These are phyloP conservation scores for Endotricha flammealis DNA, from an alignment of 2,888 invertebrate genomes.

Conservation along the genomic window DNA sequence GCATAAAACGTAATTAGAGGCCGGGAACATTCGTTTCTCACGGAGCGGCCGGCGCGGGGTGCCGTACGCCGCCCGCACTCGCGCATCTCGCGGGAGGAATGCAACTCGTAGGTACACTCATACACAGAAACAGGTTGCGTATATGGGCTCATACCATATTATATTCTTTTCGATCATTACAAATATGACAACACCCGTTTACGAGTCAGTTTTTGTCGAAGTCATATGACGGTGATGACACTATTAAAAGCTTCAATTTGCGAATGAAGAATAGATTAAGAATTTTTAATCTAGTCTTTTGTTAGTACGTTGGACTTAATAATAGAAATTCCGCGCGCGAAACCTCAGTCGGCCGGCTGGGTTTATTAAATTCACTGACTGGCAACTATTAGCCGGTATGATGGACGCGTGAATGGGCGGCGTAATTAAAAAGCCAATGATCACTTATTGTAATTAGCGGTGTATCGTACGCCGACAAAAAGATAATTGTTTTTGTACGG, in stretches of 20 bases:
- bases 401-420: constrained; percentile 68
- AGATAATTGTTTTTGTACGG: constrained; percentile 70
- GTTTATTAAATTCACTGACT: constrained; percentile 75
- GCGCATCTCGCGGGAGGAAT: constrained; percentile 34
- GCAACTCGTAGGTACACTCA: constrained; percentile 2
- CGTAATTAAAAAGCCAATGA: constrained; percentile 72
- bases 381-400: constrained; percentile 66
- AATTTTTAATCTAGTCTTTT: constrained; percentile 19
- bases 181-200: constrained; percentile 49
- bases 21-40: constrained; percentile 70
- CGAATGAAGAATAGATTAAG: constrained; percentile 14
- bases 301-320: constrained; percentile 39
- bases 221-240: constrained; percentile 18
- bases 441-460: constrained; percentile 74
- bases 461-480: constrained; percentile 65
- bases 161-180: constrained; percentile 39
- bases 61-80: constrained; percentile 20
- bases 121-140: constrained; percentile 59
- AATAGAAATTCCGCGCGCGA: constrained; percentile 64
- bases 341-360: constrained; percentile 48
- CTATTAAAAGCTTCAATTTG: constrained; percentile 29
- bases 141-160: constrained; percentile 41
- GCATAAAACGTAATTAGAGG: constrained; percentile 77
- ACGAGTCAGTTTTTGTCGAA: constrained; percentile 45
- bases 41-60: constrained; percentile 45